Percentiles rank a stretch among this genome's conserved stretches.
Evolutionary conservation across 2,797 vertebrate species (phyloP).

Genomic region (Pangasius krempfi): DNA sequence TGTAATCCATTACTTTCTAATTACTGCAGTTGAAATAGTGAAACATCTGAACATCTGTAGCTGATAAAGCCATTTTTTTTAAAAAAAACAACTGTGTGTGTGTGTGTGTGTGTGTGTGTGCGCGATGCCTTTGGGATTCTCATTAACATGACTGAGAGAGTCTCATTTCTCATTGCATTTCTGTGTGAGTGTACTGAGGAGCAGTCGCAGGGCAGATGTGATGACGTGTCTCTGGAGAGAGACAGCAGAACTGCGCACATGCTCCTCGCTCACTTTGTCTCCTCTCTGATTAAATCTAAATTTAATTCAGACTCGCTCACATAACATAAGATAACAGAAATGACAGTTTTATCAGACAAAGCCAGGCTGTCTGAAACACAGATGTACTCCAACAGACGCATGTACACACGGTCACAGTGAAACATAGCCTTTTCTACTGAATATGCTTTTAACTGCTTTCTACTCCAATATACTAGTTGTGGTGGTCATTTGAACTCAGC

Average conservation of each 20-base stretch:
- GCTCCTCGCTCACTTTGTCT: neutral
- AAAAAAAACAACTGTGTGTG: constrained; percentile 30
- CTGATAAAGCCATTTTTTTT: constrained; percentile 24
- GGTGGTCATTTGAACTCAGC: neutral
- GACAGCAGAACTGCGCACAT: neutral
- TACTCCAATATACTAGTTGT: neutral
- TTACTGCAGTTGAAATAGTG: constrained; percentile 11
- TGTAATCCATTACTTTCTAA: constrained; percentile 30
- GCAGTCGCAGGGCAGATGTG: constrained; percentile 23
- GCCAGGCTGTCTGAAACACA: constrained; percentile 11
- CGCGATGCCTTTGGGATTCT: constrained; percentile 21
- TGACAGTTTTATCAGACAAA: constrained; percentile 7
- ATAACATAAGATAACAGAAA: constrained; percentile 6
- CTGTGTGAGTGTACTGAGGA: neutral
- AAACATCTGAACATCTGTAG: constrained; percentile 28
- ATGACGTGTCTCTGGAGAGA: constrained; percentile 27
- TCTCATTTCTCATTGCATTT: constrained; percentile 9
- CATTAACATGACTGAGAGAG: constrained; percentile 17
- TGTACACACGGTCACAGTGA: neutral
- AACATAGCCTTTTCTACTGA: neutral
- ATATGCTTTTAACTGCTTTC: neutral
- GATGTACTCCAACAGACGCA: neutral
- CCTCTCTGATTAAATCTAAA: constrained; percentile 26
- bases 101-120: constrained; percentile 3
- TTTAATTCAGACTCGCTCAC: constrained; percentile 9